Conservation (phyloP, 2,888 invertebrate species). For the Caenorhabditis sp. region DNA sequence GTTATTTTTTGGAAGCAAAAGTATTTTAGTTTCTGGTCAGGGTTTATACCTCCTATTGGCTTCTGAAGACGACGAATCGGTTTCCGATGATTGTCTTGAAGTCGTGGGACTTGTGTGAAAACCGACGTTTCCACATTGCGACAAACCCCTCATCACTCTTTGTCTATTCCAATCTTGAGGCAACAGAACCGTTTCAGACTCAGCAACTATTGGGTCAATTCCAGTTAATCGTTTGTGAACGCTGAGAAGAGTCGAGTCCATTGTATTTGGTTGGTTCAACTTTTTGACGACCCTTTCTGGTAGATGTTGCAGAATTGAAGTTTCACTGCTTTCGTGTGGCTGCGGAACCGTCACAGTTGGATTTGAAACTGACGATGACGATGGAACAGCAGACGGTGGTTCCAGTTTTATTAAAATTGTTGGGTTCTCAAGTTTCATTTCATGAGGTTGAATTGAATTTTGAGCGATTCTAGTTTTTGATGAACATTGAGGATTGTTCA, state of each 20-base stretch:
- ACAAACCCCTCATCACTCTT: constrained; percentile 19
- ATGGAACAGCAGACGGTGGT: not conserved
- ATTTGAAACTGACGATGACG: not conserved
- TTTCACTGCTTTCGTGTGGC: not conserved
- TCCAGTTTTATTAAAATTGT: too few relatives aligned
- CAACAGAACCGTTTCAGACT: constrained; percentile 10
- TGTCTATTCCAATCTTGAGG: constrained; percentile 34
- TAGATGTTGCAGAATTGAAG: constrained; percentile 19
- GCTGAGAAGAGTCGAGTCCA: not conserved
- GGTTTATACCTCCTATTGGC: constrained; percentile 51
- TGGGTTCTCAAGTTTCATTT: too few relatives aligned
- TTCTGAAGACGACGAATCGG: constrained; percentile 65
- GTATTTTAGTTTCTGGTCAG: too few relatives aligned
- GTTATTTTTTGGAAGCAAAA: too few relatives aligned
- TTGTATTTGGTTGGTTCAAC: constrained; percentile 7
- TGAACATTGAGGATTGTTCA: too few relatives aligned
- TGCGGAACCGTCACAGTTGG: too few relatives aligned
- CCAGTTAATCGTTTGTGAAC: constrained; percentile 27
- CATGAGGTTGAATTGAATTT: too few relatives aligned
- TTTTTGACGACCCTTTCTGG: constrained; percentile 40
- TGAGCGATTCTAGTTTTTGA: too few relatives aligned
- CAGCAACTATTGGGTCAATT: constrained; percentile 29
- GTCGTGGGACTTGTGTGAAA: constrained; percentile 65
- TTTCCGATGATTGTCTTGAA: constrained; percentile 69
- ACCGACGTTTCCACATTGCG: constrained; percentile 7